A percentile compares a stretch with the other conserved stretches of the same genome.
These are phyloP conservation scores for Lepidonotus clava DNA, from an alignment of 2,888 invertebrate genomes.

Conservation along the genomic window DNA sequence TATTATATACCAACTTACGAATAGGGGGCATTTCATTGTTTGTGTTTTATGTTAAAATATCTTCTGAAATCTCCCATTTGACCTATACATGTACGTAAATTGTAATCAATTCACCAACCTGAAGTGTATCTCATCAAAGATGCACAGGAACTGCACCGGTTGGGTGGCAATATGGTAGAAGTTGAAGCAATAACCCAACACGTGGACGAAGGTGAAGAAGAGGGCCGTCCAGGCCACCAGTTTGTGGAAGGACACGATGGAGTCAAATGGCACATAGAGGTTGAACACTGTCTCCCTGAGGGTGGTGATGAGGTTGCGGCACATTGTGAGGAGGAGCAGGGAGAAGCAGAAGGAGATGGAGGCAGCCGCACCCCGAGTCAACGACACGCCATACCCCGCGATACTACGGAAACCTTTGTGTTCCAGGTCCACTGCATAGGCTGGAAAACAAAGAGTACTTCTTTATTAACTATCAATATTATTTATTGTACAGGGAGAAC, in stretches of 20 bases:
- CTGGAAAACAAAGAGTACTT: neutral
- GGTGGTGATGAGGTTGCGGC: constrained; percentile 83
- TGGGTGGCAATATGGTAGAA: constrained; percentile 85
- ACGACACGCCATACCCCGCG: constrained; percentile 84
- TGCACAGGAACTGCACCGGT: constrained; percentile 84
- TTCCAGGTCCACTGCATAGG: constrained; percentile 82
- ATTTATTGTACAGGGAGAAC: no score
- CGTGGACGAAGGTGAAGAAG: constrained; percentile 84
- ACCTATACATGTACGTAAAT: no score
- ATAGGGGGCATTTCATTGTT: no score
- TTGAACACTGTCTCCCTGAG: constrained; percentile 83
- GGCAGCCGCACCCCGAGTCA: constrained; percentile 85
- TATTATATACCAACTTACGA: no score
- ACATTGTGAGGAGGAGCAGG: constrained; percentile 84
- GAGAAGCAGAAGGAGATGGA: constrained; percentile 85
- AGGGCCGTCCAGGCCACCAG: constrained; percentile 84
- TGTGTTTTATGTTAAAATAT: no score
- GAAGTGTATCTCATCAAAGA: constrained; percentile 84
- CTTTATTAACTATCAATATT: neutral
- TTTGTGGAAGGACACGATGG: constrained; percentile 84
- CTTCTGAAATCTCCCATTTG: no score
- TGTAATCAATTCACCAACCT: no score
- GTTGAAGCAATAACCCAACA: constrained; percentile 84
- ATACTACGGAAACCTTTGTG: constrained; percentile 84
- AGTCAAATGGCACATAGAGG: constrained; percentile 84